Evolutionary conservation across 2,797 vertebrate species (phyloP).

Genomic region (Typhlichthys eigenmanni): DNA sequence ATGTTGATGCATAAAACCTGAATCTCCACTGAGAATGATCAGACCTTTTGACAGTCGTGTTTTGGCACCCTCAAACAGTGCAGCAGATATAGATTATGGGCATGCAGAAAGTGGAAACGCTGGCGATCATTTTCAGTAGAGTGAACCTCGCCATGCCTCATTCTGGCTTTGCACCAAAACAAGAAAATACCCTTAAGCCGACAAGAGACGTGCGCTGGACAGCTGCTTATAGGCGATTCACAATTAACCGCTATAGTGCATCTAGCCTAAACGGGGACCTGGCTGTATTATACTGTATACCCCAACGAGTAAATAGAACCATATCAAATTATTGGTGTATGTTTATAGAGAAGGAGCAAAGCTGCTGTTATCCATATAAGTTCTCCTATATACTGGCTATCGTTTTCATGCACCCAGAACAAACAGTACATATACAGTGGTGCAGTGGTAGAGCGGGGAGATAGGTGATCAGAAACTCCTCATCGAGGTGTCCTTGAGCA

Average conservation of each 20-base stretch:
- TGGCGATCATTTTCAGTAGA: conserved; percentile 38
- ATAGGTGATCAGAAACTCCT: too few species aligned
- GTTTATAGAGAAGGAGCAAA: too few species aligned
- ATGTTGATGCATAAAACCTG: not conserved
- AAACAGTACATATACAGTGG: too few species aligned
- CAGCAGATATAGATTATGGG: conserved; percentile 2
- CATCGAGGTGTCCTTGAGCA: too few species aligned
- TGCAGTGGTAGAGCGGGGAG: too few species aligned
- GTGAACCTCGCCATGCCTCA: conserved; percentile 34
- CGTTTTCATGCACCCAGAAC: too few species aligned
- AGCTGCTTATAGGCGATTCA: conserved; percentile 8
- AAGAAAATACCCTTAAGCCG: conserved; percentile 53
- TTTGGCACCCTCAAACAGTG: conserved; percentile 7
- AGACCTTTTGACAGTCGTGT: conserved; percentile 1
- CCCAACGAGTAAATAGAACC: too few species aligned
- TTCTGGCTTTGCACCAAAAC: conserved; percentile 47
- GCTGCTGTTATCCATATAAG: too few species aligned
- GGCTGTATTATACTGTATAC: too few species aligned
- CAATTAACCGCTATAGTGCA: not conserved
- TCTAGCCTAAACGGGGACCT: not conserved
- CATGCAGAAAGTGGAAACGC: conserved; percentile 11
- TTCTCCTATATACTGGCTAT: too few species aligned
- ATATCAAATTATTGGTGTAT: too few species aligned
- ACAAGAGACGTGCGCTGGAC: conserved; percentile 37
- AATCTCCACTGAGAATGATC: not conserved